Conservation (phyloP, 1,140 invertebrate species). For the Drosophila tristis region DNA sequence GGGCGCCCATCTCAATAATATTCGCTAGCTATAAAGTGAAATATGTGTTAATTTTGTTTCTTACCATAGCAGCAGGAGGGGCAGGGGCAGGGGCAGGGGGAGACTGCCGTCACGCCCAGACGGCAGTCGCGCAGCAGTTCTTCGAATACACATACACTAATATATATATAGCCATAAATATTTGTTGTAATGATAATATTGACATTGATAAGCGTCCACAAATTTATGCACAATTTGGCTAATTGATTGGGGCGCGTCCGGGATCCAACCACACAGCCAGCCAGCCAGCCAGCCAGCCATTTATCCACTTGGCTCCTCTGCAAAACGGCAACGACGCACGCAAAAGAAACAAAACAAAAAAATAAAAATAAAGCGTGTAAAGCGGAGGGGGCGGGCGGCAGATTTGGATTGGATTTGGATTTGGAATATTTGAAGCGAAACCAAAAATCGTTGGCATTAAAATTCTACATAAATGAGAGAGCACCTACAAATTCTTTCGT, state of each 20-base stretch:
- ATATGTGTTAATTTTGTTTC: constrained; percentile 78
- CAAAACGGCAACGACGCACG: constrained; percentile 60
- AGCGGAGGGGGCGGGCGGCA: background rate
- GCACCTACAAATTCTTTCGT: background rate
- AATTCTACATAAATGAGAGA: background rate
- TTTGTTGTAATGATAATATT: constrained; percentile 82
- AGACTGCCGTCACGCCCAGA: constrained; percentile 40
- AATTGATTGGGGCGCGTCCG: constrained; percentile 72
- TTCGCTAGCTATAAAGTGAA: constrained; percentile 76
- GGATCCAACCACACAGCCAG: background rate
- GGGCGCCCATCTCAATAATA: constrained; percentile 50
- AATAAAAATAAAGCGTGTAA: background rate
- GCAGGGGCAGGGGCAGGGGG: constrained; percentile 1
- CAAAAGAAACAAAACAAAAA: constrained; percentile 18
- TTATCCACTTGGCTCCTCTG: constrained; percentile 14
- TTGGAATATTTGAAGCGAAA: background rate
- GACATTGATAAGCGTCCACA: constrained; percentile 81
- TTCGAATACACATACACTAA: background rate
- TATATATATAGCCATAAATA: constrained; percentile 37
- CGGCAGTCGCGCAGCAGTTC: constrained; percentile 1
- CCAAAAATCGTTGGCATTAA: background rate
- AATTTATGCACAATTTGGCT: constrained; percentile 83
- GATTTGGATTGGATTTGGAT: background rate
- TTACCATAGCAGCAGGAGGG: constrained; percentile 11
- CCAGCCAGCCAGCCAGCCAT: too few species aligned